phyloP scores from a whole-genome alignment of 1,140 invertebrate genomes.

The Pseudobourletiella spinata region DNA sequence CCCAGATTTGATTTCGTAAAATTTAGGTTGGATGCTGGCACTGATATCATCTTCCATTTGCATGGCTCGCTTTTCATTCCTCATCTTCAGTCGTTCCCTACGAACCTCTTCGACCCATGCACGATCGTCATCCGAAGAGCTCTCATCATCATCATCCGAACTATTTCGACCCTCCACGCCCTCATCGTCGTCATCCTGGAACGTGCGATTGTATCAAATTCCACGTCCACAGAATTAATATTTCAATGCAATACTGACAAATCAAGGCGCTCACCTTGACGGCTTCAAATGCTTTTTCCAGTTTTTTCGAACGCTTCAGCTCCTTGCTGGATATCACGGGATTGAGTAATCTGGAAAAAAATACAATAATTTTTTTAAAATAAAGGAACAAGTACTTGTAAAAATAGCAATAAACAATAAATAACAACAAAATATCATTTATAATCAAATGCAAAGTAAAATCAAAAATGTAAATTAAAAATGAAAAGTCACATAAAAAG shows the following conservation, averaged over 20 bases:
- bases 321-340: constrained; percentile 75
- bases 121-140: constrained; percentile 63
- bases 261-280: constrained; percentile 48
- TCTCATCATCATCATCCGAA: constrained; percentile 41
- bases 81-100: constrained; percentile 54
- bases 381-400: constrained; percentile 6
- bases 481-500: no score
- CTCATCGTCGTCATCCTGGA: constrained; percentile 36
- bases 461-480: no score
- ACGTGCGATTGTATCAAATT: no score
- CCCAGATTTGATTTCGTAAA: constrained; percentile 57
- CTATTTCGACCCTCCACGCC: constrained; percentile 41
- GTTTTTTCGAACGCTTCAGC: constrained; percentile 52
- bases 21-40: constrained; percentile 45
- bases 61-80: constrained; percentile 42
- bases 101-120: constrained; percentile 69
- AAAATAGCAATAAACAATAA: constrained; percentile 2
- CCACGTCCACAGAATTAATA: no score
- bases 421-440: constrained; percentile 12
- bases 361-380: background rate
- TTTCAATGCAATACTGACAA: no score
- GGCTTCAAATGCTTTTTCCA: constrained; percentile 46
- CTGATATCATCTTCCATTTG: constrained; percentile 26
- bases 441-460: background rate
- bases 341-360: constrained; percentile 56